Evolutionary conservation across 53 echinoderm and acorn worm species (phyloP), one percentile per base, ranked within the genome.

Genomic region (Stichopus horrens): DNA sequence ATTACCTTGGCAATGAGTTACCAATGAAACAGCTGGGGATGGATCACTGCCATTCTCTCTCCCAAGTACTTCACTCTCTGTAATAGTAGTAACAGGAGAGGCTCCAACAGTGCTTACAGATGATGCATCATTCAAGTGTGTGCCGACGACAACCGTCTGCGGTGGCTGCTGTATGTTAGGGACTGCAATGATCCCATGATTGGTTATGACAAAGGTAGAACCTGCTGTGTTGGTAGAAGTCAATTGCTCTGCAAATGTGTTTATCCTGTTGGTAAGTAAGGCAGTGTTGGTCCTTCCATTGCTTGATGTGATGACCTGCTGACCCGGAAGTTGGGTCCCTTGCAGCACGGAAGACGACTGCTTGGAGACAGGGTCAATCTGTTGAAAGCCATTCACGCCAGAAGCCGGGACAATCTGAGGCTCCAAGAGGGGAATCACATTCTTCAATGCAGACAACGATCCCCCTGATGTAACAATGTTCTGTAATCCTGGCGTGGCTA

Each of bases 121-220:
- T 16, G 71, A 20, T 10, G 10, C 16, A 71, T 71, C 19, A 71
- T 16, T 71, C 16, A 16, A 7, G 2, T 71, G 5, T 13, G 37
- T 37, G 37, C 37, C 37, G 37, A 13, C 6, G 16, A 13, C 67
- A 10, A 67, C 18, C 19, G 71, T 71, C 5, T 18, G 71, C 18
- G 71, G 71, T 18, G 71, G 21, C 77, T 76, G 85, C 67, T 85
- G 85, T 18, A 65, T 37, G 68, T n/a, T 85, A 65, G 85, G 85
- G 20, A 85, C 65, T 58, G 85, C 85, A 66, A 85, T 67, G 13
- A 85, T 85, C 8, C 60, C 65, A 22, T 59, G 85, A 51, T 85
- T 67, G 9, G 85, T 59, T 37, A 76, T 76, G 51, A 76, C 77
- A 76, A 76, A 76, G 52, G 77, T 76, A 13, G 77, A 76, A 0